phyloP scores from a whole-genome alignment of 1,140 invertebrate species.

The Ylistrum balloti region DNA sequence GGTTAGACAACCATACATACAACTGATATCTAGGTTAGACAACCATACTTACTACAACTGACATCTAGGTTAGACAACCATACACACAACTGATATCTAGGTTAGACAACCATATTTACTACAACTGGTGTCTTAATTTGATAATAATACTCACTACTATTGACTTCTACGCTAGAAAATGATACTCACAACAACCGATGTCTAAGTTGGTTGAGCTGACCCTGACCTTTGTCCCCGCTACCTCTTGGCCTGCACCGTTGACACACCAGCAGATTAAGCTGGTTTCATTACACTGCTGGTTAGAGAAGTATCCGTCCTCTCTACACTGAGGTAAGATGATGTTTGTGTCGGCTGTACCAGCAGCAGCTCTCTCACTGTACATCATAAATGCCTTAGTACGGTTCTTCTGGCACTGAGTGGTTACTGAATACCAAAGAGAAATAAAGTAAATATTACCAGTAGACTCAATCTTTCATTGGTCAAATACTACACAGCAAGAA shows the following conservation, averaged over 20 bases:
- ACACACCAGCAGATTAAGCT: slow-evolving; percentile 53
- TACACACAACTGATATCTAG: too few species aligned
- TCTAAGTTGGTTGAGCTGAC: background rate
- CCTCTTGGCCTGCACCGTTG: background rate
- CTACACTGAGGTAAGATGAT: slow-evolving; percentile 46
- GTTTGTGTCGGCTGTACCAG: background rate
- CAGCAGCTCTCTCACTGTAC: background rate
- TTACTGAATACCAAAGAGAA: background rate
- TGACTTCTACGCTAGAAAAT: too few species aligned
- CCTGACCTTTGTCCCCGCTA: background rate
- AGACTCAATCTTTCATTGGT: background rate
- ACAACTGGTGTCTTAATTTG: too few species aligned
- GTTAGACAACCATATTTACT: too few species aligned
- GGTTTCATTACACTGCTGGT: slow-evolving; percentile 48
- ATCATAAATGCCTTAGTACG: background rate
- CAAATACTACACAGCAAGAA: background rate
- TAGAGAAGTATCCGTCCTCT: slow-evolving; percentile 48
- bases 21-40: too few species aligned
- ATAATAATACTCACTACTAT: too few species aligned
- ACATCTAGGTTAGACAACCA: too few species aligned
- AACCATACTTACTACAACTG: too few species aligned
- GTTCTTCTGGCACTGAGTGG: slow-evolving; percentile 10
- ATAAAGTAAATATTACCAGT: background rate
- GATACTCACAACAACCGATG: background rate
- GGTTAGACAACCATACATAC: too few species aligned